Percentiles rank a stretch among this genome's conserved stretches.
These are phyloP conservation scores for Gymnodraco acuticeps DNA, from an alignment of 2,797 vertebrate species.

Conservation along the genomic window DNA sequence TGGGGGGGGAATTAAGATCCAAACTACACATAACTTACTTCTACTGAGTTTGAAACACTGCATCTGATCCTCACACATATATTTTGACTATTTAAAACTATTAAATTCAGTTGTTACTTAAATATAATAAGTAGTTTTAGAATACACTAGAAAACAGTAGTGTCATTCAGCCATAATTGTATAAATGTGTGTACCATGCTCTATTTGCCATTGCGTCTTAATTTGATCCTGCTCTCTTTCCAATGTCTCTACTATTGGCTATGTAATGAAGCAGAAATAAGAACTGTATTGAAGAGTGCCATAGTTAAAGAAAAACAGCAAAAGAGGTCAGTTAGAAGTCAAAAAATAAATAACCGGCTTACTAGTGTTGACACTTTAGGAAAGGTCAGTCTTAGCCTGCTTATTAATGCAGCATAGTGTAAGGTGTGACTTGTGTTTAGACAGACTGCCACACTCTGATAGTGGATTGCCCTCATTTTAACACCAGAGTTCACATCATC, in stretches of 20 bases:
- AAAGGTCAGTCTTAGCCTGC: slow-evolving; percentile 30
- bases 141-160: slow-evolving; percentile 8
- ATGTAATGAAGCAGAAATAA: not conserved
- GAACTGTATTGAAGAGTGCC: not conserved
- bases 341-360: not conserved
- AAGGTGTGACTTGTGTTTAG: slow-evolving; percentile 63
- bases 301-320: slow-evolving; percentile 7
- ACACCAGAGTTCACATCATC: slow-evolving; percentile 43
- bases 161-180: slow-evolving; percentile 42
- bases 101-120: not conserved
- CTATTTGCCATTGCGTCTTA: slow-evolving; percentile 35
- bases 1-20: not conserved
- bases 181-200: slow-evolving; percentile 49
- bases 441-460: slow-evolving; percentile 59
- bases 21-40: not conserved
- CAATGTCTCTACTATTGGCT: not conserved
- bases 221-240: slow-evolving; percentile 21
- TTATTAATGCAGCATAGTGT: slow-evolving; percentile 48
- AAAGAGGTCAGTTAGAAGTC: not conserved
- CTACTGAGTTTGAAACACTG: not conserved
- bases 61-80: slow-evolving; percentile 3
- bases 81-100: not conserved
- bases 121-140: slow-evolving; percentile 17
- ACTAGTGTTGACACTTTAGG: slow-evolving; percentile 13
- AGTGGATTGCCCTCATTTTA: slow-evolving; percentile 33